Conservation (phyloP, 1,140 invertebrate species). For the Diabrotica undecimpunctata region DNA sequence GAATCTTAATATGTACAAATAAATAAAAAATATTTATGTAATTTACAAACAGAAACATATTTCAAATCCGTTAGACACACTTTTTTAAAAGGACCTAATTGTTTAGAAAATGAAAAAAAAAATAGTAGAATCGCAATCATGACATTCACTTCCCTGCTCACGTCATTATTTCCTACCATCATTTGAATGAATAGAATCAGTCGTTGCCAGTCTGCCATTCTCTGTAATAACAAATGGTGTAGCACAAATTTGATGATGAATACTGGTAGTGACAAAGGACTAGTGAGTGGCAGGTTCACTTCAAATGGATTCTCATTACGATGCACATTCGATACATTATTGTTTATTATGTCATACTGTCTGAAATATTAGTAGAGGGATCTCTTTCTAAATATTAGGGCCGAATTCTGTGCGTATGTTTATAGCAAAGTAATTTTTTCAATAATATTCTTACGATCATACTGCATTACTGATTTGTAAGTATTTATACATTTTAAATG, state of each 20-base stretch:
- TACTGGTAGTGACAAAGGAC: conserved; percentile 29
- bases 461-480: no score
- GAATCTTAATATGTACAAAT: no score
- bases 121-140: neutral
- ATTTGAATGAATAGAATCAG: neutral
- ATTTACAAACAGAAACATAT: no score
- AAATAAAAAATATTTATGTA: no score
- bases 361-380: conserved; percentile 21
- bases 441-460: no score
- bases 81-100: no score
- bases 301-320: conserved; percentile 28
- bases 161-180: conserved; percentile 2
- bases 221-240: conserved; percentile 27
- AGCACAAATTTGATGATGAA: conserved; percentile 36
- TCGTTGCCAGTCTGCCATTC: neutral
- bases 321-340: conserved; percentile 32
- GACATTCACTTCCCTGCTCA: neutral
- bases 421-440: no score
- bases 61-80: no score
- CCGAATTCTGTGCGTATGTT: no score
- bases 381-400: neutral
- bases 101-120: neutral
- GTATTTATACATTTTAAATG: no score
- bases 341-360: conserved; percentile 28
- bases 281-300: conserved; percentile 30